Conservation (phyloP, 2,888 invertebrate genomes). For the Troides helena region DNA sequence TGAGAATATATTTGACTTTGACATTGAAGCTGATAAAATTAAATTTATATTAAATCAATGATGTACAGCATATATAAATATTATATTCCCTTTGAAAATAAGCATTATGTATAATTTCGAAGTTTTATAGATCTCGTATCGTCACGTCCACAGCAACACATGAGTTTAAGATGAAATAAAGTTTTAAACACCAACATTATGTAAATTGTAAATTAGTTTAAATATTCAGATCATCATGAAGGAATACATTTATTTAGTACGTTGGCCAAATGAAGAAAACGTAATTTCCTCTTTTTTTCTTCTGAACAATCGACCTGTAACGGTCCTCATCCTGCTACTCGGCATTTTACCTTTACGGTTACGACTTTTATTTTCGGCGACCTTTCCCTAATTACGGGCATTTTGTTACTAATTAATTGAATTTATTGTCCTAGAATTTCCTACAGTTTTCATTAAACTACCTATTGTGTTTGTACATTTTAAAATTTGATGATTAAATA, state of each 20-base stretch:
- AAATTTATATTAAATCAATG: no score
- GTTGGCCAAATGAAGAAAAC: constrained; percentile 3
- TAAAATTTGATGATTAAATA: neutral
- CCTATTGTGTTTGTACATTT: neutral
- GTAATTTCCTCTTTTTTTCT: constrained; percentile 13
- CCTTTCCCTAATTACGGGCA: constrained; percentile 15
- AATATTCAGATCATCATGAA: neutral
- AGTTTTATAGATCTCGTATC: no score
- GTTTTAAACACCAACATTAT: no score
- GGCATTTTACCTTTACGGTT: constrained; percentile 18
- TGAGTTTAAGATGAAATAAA: neutral
- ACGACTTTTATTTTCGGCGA: constrained; percentile 14
- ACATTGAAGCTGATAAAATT: no score
- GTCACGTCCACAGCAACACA: no score
- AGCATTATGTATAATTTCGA: no score
- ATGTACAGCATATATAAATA: no score
- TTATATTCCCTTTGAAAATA: no score
- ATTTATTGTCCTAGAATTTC: constrained; percentile 15
- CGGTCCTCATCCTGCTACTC: neutral
- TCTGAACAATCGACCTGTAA: constrained; percentile 8
- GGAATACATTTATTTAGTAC: neutral
- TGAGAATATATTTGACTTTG: no score
- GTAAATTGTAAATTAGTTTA: no score
- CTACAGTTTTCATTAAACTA: constrained; percentile 9
- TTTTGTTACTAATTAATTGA: constrained; percentile 16